Base-by-base conservation (phyloP, 2,888 invertebrate species). In the Drosophila bunnanda region DNA sequence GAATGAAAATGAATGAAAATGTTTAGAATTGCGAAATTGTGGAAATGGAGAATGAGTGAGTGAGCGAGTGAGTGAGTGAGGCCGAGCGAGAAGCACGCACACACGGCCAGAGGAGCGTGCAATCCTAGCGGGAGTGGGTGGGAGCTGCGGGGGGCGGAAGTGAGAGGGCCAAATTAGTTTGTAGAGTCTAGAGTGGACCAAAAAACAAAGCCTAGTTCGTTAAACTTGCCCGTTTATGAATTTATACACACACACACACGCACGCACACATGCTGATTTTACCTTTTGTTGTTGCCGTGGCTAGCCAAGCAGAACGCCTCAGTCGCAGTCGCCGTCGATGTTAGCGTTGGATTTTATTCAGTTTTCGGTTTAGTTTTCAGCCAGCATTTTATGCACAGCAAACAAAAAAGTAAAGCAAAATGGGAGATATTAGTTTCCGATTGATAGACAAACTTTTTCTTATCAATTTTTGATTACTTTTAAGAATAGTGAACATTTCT, bases 221-320 rank as follows among this genome's bases (percentile, higher is more conserved):
- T 83, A 83, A 83, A 85, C 83, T 75, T 76, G 57, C 44, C 60
- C 79, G 86, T 75, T 83, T 83, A 85, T 85, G 76, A 84, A 79
- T 82, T 76, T 82, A 66, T 66, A 39, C 13, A 32, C 22, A 56
- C 41, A 48, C 30, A 71, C 74, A 72, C 76, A 72, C 72, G 39
- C 62, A 64, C 76, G 25, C 25, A 25, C 25, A 25, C n/a, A 54
- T 60, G 55, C 56, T 28, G 55, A 48, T 46, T 41, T 67, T 67
- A 60, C 43, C 59, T 68, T 77, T 54, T 71, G 67, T 56, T 50
- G 82, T 50, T 64, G 76, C 54, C 32, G 46, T 32, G 73, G 65
- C 60, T 67, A 85, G 55, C 86, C 74, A 83, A 83, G 82, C 82
- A 83, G 83, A 83, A 83, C 86, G 80, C 61, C 64, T 25, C 66